Conservation (phyloP, 2,113 vertebrate genomes). For the Elephas maximus region DNA sequence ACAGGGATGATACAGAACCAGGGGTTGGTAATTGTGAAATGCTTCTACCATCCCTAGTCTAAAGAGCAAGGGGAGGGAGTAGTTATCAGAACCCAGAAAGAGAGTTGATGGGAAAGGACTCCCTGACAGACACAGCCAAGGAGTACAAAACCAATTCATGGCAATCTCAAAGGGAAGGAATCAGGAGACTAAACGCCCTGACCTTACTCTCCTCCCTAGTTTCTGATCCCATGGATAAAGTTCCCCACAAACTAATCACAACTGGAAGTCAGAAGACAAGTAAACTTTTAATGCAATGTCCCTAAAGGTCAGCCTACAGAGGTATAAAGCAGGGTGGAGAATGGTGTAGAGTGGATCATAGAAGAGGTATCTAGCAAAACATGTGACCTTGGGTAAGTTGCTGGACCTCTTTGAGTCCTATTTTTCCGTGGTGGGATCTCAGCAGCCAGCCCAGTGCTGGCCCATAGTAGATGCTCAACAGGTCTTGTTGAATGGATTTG, state of each 20-base stretch:
- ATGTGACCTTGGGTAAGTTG: not conserved
- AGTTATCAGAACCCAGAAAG: not conserved
- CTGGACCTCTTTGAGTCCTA: not conserved
- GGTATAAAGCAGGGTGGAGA: not conserved
- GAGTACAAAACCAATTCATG: not conserved
- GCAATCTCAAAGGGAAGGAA: not conserved
- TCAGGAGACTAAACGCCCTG: not conserved
- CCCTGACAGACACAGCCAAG: not conserved
- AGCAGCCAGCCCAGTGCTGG: not conserved
- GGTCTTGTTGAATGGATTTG: not conserved
- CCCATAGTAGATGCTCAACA: not conserved
- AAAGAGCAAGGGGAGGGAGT: not conserved
- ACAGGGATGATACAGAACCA: not conserved
- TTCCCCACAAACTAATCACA: not conserved
- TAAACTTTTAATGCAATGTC: not conserved
- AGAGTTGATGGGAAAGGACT: not conserved
- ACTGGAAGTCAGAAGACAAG: not conserved
- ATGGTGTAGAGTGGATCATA: not conserved
- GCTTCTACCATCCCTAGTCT: not conserved
- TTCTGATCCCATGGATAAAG: not conserved
- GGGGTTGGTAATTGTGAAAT: not conserved
- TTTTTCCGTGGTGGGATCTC: not conserved
- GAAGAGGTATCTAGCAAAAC: not conserved
- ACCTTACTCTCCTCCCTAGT: not conserved
- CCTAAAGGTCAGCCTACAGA: not conserved